phyloP scores from a whole-genome alignment of 2,113 vertebrate species.

The Arizona elegans region DNA sequence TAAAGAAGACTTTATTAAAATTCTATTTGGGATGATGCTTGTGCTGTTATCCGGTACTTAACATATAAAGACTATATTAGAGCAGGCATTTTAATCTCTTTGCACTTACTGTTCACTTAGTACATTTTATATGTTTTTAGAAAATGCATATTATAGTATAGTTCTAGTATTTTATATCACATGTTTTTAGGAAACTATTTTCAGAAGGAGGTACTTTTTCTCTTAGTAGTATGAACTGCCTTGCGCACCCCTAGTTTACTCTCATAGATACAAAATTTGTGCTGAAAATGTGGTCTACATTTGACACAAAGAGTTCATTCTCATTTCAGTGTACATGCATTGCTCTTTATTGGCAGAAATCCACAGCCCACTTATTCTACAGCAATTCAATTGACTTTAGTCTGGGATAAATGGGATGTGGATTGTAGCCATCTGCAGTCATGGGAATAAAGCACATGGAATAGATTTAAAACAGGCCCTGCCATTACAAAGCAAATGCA shows the following conservation, averaged over 20 bases:
- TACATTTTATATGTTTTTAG: constrained; percentile 56
- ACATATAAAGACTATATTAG: constrained; percentile 55
- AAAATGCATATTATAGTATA: constrained; percentile 25
- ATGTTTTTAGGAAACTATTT: constrained; percentile 12
- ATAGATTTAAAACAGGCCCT: constrained; percentile 45
- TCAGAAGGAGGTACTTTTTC: constrained; percentile 40
- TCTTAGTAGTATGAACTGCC: constrained; percentile 40
- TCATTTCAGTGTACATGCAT: constrained; percentile 6
- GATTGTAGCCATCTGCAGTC: constrained; percentile 36
- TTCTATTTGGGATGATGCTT: constrained; percentile 40
- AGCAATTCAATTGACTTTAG: constrained; percentile 15
- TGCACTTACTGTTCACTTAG: constrained; percentile 59
- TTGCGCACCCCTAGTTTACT: constrained; percentile 56
- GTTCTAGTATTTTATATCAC: constrained; percentile 50
- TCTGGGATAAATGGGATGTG: constrained; percentile 16
- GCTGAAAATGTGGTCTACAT: constrained; percentile 38
- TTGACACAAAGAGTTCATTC: constrained; percentile 44
- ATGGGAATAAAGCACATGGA: constrained; percentile 26
- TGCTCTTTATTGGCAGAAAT: constrained; percentile 31
- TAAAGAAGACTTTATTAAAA: constrained; percentile 39
- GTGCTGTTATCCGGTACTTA: constrained; percentile 45
- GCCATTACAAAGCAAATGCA: constrained; percentile 43
- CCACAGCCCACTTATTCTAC: constrained; percentile 15
- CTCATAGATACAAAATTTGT: constrained; percentile 43
- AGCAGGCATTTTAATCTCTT: constrained; percentile 45